Conservation (phyloP, 2,797 vertebrate genomes). For the Vipera ursinii region DNA sequence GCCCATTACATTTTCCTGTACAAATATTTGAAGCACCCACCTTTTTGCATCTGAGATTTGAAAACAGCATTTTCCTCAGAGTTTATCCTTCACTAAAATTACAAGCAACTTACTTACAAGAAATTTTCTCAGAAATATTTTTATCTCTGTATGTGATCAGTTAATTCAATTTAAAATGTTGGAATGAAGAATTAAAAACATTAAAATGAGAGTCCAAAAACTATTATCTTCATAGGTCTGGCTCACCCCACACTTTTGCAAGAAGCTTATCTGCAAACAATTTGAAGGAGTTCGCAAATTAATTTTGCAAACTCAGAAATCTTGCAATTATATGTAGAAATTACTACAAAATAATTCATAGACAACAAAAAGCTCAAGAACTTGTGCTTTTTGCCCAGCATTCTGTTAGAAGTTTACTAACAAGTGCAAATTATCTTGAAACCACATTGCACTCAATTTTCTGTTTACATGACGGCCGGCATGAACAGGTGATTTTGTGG, state of each 20-base stretch:
- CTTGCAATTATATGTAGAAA: not conserved
- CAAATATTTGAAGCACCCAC: not conserved
- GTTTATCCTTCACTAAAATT: constrained; percentile 26
- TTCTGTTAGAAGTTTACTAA: constrained; percentile 31
- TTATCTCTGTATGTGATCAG: not conserved
- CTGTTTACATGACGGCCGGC: constrained; percentile 32
- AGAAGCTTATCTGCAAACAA: not conserved
- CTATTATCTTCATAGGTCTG: not conserved
- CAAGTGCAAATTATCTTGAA: constrained; percentile 22
- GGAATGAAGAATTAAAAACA: not conserved
- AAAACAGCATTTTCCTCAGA: constrained; percentile 23
- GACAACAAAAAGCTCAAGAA: not conserved
- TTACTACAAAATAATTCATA: not conserved
- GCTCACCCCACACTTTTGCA: not conserved
- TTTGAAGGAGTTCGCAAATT: not conserved
- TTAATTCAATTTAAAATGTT: not conserved
- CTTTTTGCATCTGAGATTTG: constrained; percentile 2
- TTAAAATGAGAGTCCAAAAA: not conserved
- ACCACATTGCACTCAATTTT: constrained; percentile 32
- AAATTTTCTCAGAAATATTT: not conserved
- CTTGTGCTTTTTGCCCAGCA: not conserved
- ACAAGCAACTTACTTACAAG: constrained; percentile 36
- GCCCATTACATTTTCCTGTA: constrained; percentile 1
- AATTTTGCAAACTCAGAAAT: not conserved
- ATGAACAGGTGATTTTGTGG: constrained; percentile 28